These are phyloP conservation scores for Epinephelus malabaricus DNA, from an alignment of 2,797 vertebrate species.

Conservation along the genomic window DNA sequence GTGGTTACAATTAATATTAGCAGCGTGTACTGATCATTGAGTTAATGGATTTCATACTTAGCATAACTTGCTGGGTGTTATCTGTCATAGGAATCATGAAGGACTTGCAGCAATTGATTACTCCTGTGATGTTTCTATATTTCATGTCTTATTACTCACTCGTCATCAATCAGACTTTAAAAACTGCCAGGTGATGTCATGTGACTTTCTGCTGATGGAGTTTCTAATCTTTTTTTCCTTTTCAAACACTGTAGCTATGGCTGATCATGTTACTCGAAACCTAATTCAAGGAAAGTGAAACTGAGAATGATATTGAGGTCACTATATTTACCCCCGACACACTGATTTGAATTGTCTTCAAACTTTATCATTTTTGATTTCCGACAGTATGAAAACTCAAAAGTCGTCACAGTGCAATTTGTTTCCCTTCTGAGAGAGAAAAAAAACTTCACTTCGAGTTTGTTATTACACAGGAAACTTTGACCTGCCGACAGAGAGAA, in stretches of 20 bases:
- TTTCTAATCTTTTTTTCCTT: neutral
- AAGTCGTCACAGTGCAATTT: slow-evolving; percentile 25
- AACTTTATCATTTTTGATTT: neutral
- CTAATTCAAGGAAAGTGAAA: neutral
- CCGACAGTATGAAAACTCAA: neutral
- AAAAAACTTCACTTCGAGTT: slow-evolving; percentile 34
- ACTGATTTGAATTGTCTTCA: neutral
- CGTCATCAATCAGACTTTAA: neutral
- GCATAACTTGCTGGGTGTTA: neutral
- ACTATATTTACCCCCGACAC: neutral
- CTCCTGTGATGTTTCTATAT: neutral
- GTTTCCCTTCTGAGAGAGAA: slow-evolving; percentile 24
- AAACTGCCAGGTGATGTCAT: neutral
- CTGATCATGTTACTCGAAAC: neutral
- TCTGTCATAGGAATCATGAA: neutral
- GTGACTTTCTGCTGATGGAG: neutral
- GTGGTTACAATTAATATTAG: too few relatives aligned
- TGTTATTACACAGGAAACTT: slow-evolving; percentile 37
- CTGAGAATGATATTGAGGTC: neutral
- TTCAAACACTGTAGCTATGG: neutral
- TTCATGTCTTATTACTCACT: neutral
- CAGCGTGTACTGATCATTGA: neutral
- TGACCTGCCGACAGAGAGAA: slow-evolving; percentile 54
- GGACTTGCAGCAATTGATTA: neutral
- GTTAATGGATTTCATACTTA: neutral